Evolutionary conservation across 2,797 vertebrate genomes (phyloP).

Genomic region (Sparidentex hasta): DNA sequence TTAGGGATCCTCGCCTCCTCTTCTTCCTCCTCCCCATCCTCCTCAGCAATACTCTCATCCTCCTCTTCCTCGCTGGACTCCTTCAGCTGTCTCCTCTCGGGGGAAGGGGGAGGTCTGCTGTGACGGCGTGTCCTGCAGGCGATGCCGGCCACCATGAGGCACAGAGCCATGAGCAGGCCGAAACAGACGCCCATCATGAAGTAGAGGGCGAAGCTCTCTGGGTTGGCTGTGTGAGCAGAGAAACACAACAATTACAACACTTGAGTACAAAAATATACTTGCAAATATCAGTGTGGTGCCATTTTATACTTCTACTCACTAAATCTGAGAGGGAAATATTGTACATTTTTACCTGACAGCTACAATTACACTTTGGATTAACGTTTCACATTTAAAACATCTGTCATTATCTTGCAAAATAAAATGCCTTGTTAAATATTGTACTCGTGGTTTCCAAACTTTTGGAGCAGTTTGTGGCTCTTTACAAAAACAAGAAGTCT

Average conservation of each 20-base stretch:
- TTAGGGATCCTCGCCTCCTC: conserved; percentile 83
- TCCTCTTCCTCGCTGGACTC: conserved; percentile 84
- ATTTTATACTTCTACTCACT: no score
- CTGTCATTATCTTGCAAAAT: neutral
- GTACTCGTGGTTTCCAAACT: neutral
- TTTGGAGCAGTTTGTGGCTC: no score
- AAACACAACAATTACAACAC: neutral
- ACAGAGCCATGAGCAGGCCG: conserved; percentile 91
- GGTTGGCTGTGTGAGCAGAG: conserved; percentile 85
- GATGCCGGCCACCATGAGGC: conserved; percentile 90
- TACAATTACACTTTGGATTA: neutral
- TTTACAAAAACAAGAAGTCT: neutral
- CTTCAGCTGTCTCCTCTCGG: conserved; percentile 83
- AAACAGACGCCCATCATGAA: conserved; percentile 95
- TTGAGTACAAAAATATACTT: no score
- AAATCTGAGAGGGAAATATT: neutral
- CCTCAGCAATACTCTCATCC: conserved; percentile 81
- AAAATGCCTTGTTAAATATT: neutral
- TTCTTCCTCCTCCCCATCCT: conserved; percentile 84
- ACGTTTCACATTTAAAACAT: neutral
- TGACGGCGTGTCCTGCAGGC: conserved; percentile 86
- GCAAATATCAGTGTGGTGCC: no score
- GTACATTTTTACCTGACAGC: neutral
- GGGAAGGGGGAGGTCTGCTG: conserved; percentile 47
- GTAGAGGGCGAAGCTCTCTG: conserved; percentile 93